These are phyloP conservation scores for Luscinia luscinia DNA, from an alignment of 2,797 vertebrate species.

Conservation along the genomic window DNA sequence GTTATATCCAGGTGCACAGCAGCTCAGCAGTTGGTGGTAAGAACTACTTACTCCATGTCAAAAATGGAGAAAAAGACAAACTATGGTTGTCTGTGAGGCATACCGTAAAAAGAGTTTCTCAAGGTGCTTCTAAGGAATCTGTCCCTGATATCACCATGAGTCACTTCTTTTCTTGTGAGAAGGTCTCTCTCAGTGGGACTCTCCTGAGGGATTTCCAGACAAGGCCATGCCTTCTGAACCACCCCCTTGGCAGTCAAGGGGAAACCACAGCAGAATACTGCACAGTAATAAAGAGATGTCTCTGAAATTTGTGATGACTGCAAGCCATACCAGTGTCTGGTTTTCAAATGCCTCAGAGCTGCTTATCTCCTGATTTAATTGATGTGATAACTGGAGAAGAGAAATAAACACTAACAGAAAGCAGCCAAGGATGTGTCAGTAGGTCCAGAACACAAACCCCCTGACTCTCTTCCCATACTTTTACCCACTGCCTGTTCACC, in stretches of 20 bases:
- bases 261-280: background rate
- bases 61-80: background rate
- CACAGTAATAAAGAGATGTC: background rate
- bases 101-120: fast-evolving
- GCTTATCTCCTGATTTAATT: background rate
- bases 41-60: background rate
- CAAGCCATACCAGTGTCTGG: background rate
- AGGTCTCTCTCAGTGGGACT: background rate
- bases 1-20: background rate
- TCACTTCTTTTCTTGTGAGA: background rate
- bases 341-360: background rate
- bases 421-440: background rate
- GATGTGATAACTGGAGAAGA: background rate
- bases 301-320: background rate
- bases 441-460: background rate
- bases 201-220: background rate
- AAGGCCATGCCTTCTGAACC: background rate
- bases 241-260: background rate
- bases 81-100: background rate
- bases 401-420: background rate
- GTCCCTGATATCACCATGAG: background rate
- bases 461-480: background rate
- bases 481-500: background rate
- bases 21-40: background rate
- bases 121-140: background rate